Base-by-base conservation (phyloP, 2,113 vertebrate genomes). In the Etheostoma spectabile region DNA sequence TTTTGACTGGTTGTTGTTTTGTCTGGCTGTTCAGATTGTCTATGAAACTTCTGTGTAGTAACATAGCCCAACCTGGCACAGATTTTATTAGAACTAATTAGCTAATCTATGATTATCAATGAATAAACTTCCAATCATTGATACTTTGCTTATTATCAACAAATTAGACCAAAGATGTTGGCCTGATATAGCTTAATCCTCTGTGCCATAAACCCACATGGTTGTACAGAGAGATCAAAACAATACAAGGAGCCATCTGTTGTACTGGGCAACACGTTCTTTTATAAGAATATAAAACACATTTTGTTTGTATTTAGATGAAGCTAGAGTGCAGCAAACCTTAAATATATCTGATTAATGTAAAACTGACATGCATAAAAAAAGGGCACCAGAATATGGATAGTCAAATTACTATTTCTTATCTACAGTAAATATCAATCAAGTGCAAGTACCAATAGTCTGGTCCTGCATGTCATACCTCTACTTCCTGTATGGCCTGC, bases 401-500 rank as follows among this genome's bases (percentile, higher is more conserved):
- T 24, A 13, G 22, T 56, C 13, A 33, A 60, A 60, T 16, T 11
- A 61, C 7, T 18, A n/a, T 53, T 53, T n/a, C 21, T 53, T 12
- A 21, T 11, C n/a, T n/a, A 53, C 21, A 53, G 51, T 60, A 60
- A 10, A 33, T 33, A 60, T 33, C 15, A 60, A 14, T 33, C 27
- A 60, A 60, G 27, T 60, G 22, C 5, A 56, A 24, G 22, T 56
- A 60, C 8, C 52, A 13, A 27, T 56, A 13, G 21, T 3, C 52
- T 55, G 12, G 55, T 57, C 22, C 22, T 27, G 24, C 22, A n/a
- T 35, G 6, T 51, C 67, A 6, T 83, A 98, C 98, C 96, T 99
- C 98, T 19, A 99, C 91, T 68, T 97, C 96, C 79, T 95, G 93
- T 88, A 99, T 93, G 86, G 96, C 93, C 90, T 97, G 97, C 70